Evolutionary conservation across 2,113 vertebrate genomes (phyloP).

Genomic region (Perognathus longimembris): DNA sequence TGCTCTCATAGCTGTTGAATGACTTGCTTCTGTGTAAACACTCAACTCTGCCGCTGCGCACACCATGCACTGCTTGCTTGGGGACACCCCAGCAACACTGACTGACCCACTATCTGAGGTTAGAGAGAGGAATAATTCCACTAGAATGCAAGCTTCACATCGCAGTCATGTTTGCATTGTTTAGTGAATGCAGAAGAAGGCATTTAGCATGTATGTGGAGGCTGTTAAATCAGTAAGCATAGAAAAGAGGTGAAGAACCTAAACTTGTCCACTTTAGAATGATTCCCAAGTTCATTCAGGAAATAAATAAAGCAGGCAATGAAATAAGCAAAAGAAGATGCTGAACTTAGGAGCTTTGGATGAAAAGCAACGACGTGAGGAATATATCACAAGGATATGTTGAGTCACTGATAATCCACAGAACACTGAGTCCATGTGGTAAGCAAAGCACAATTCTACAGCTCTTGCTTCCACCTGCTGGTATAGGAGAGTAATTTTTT

Average conservation of each 20-base stretch:
- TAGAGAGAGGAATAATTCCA: not conserved
- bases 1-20: conserved; percentile 21
- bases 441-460: not conserved
- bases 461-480: conserved; percentile 81
- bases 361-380: no score
- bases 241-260: not conserved
- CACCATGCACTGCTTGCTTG: not conserved
- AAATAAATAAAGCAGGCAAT: not conserved
- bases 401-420: not conserved
- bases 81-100: not conserved
- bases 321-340: no score
- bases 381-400: not conserved
- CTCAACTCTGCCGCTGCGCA: not conserved
- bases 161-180: conserved; percentile 22
- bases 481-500: conserved; percentile 61
- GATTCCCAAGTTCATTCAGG: not conserved
- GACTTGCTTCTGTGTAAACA: conserved; percentile 6
- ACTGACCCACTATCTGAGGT: not conserved
- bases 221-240: not conserved
- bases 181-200: not conserved
- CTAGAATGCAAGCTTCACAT: not conserved
- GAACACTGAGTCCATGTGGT: not conserved
- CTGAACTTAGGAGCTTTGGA: no score
- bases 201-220: not conserved
- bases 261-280: not conserved